Evolutionary conservation across 2,113 vertebrate species (phyloP).

Genomic region (Pelobates fuscus): DNA sequence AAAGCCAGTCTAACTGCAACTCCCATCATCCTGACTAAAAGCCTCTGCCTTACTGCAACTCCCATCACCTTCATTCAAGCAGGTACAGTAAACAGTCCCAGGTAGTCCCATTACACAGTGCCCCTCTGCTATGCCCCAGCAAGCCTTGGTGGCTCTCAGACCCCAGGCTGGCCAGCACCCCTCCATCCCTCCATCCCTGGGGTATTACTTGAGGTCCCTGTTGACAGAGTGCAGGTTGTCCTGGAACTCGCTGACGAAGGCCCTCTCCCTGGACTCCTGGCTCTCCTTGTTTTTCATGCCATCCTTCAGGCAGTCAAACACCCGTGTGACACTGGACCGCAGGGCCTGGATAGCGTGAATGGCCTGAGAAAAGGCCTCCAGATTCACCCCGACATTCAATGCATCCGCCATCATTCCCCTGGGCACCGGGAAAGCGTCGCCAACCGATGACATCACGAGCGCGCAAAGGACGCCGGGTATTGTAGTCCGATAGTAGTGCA

Average conservation of each 20-base stretch:
- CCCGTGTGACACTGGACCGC: conserved; percentile 91
- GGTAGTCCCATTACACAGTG: too few relatives aligned
- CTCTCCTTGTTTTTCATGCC: conserved; percentile 94
- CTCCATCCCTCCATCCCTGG: neutral
- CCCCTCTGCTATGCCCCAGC: too few relatives aligned
- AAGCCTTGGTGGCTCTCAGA: neutral
- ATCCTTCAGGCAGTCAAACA: conserved; percentile 94
- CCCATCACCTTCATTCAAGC: too few relatives aligned
- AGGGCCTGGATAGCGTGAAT: conserved; percentile 93
- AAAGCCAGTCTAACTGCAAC: too few relatives aligned
- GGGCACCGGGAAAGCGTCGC: neutral
- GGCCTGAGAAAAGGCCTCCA: conserved; percentile 94
- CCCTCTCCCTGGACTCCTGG: conserved; percentile 88
- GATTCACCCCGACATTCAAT: conserved; percentile 87
- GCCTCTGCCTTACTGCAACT: too few relatives aligned
- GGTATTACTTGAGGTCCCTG: conserved; percentile 88
- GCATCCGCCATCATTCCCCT: conserved; percentile 82
- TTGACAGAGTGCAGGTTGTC: conserved; percentile 94
- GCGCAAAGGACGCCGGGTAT: conserved; percentile 57
- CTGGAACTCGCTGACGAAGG: conserved; percentile 89
- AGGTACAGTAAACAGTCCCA: too few relatives aligned
- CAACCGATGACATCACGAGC: conserved; percentile 50
- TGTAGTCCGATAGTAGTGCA: conserved; percentile 56
- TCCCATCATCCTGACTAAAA: too few relatives aligned
- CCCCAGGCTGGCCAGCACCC: neutral